These are phyloP conservation scores for Myodes glareolus DNA, from an alignment of 2,113 vertebrate genomes.

Conservation along the genomic window DNA sequence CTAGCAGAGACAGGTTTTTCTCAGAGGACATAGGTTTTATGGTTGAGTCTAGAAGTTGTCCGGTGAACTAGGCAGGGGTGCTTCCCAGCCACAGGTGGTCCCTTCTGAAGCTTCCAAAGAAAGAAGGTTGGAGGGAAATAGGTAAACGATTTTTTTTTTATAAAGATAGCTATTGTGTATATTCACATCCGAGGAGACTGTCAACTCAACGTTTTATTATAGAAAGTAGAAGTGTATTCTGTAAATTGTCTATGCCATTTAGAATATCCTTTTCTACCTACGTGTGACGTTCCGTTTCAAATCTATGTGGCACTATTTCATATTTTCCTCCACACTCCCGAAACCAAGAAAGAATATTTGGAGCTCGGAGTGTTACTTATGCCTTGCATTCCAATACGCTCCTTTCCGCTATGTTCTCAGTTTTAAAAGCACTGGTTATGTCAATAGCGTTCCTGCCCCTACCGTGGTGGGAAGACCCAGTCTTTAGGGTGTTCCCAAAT, in stretches of 20 bases:
- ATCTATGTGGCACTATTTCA: not conserved
- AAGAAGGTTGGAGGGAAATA: not conserved
- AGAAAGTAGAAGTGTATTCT: not conserved
- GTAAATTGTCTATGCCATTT: not conserved
- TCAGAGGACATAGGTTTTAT: not conserved
- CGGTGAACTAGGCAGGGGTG: not conserved
- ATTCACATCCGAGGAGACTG: not conserved
- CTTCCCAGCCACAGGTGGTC: not conserved
- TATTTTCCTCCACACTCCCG: not conserved
- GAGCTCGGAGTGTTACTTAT: not conserved
- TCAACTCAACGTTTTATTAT: accelerated
- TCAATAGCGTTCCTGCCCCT: not conserved
- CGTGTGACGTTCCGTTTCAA: not conserved
- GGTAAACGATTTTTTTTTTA: not conserved
- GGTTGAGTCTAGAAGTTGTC: not conserved
- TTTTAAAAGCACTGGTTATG: not conserved
- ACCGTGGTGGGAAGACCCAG: not conserved
- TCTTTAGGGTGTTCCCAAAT: not conserved
- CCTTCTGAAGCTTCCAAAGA: not conserved
- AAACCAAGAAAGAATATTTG: not conserved
- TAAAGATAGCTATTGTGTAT: not conserved
- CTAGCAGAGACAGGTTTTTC: not conserved
- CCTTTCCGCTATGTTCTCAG: not conserved
- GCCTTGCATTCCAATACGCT: not conserved
- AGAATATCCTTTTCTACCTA: not conserved